These are phyloP conservation scores for Empidonax traillii DNA, from an alignment of 2,113 vertebrate species.

Conservation along the genomic window DNA sequence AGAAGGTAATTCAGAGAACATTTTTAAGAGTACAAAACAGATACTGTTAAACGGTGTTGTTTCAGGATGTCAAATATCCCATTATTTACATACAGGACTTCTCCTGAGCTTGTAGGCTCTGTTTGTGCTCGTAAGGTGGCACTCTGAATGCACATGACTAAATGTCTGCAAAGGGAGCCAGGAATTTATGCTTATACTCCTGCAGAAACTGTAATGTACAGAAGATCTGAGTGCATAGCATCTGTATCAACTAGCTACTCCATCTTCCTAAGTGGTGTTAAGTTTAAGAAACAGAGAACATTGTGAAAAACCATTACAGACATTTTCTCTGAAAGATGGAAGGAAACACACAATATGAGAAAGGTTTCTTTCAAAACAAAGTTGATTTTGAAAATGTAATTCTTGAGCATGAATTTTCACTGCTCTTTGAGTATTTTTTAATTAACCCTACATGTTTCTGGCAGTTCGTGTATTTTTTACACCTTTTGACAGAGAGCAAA, in stretches of 20 bases:
- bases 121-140: not conserved
- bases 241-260: not conserved
- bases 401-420: not conserved
- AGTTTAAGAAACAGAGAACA: not conserved
- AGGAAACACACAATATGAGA: not conserved
- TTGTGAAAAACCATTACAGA: not conserved
- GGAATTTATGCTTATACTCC: not conserved
- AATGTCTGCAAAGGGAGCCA: not conserved
- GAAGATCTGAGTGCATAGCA: not conserved
- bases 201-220: not conserved
- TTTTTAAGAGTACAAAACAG: not conserved
- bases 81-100: not conserved
- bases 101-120: not conserved
- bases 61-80: not conserved
- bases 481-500: not conserved
- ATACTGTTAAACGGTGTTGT: not conserved
- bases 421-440: not conserved
- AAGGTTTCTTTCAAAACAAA: not conserved
- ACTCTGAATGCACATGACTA: not conserved
- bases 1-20: not conserved
- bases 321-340: not conserved
- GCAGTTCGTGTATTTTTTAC: not conserved
- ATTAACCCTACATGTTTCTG: not conserved
- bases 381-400: not conserved
- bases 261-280: not conserved